Base-by-base conservation (phyloP, 1,140 invertebrate species). In the Mya arenaria region DNA sequence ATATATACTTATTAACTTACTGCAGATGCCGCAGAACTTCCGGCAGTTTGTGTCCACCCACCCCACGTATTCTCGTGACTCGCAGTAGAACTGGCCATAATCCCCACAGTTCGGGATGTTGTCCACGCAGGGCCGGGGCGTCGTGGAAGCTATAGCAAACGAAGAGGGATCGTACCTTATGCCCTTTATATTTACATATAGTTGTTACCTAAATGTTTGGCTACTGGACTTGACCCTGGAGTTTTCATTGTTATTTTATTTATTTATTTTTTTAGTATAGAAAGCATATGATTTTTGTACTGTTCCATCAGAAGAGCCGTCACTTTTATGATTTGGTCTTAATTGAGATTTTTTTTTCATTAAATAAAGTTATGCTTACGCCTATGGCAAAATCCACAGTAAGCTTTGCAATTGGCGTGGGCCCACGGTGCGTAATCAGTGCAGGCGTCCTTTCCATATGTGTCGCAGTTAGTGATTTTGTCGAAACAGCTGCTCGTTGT, bases 41-140 rank as follows among this genome's bases (percentile, higher is more conserved):
- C 65, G 72, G 44, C 84, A 86, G 77, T 86, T 86, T 32, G 68
- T 37, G 23, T 77, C 36, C 8, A 82, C 84, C 84, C 84, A 86
- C 28, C 32, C 4, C 10, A 39, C 41, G 71, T 77, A 86, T 8
- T 58, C 44, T 19, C 39, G 65, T 23, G 71, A 58, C 17, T 58
- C 63, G 41, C 84, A 86, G 32, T 74, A 55, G 52, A 63, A 75
- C 6, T 41, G 23, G 2, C 81, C 75, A 23, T 81, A 86, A 1
- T 60, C 30, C 4, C 36, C 82, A 63, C 84, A 86, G 72, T 84
- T 86, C 13, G 71, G 75, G 15, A 72, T n/a, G 0, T 17, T 34
- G 48, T 86, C 84, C 15, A 69, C 72, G 65, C 84, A 86, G 0
- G 72, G 81, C 0, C 37, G 58, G 10, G 63, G n/a, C 0, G 48